These are phyloP conservation scores for Sarcophilus harrisii DNA, from an alignment of 2,797 vertebrate species.

Conservation along the genomic window DNA sequence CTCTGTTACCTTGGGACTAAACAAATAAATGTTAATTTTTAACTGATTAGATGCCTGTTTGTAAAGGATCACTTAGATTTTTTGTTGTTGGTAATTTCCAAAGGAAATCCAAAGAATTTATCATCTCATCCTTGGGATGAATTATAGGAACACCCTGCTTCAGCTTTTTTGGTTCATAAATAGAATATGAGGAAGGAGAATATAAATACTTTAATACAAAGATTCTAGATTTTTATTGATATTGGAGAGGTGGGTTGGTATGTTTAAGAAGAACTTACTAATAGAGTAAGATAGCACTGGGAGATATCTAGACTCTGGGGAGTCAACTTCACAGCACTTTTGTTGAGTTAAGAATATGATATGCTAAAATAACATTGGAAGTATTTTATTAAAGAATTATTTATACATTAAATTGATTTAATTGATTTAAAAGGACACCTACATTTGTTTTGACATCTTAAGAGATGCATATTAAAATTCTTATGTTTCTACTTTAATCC, in stretches of 20 bases:
- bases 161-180: slow-evolving; percentile 28
- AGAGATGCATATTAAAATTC: not conserved
- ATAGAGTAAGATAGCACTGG: not conserved
- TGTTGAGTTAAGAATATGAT: not conserved
- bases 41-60: slow-evolving; percentile 32
- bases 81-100: slow-evolving; percentile 15
- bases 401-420: not conserved
- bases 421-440: not conserved
- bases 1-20: slow-evolving; percentile 39
- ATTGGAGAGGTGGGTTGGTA: not conserved
- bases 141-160: slow-evolving; percentile 19
- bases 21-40: slow-evolving; percentile 46
- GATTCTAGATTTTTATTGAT: not conserved
- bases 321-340: not conserved
- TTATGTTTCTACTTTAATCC: slow-evolving; percentile 10
- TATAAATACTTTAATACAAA: not conserved
- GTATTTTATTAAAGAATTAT: not conserved
- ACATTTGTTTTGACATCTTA: not conserved
- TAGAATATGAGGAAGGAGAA: not conserved
- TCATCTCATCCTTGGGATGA: not conserved
- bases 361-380: not conserved
- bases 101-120: not conserved
- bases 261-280: not conserved
- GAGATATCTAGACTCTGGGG: not conserved
- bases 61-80: not conserved